These are phyloP conservation scores for Hippocampus barbouri DNA, from an alignment of 2,113 vertebrate species.

Conservation along the genomic window DNA sequence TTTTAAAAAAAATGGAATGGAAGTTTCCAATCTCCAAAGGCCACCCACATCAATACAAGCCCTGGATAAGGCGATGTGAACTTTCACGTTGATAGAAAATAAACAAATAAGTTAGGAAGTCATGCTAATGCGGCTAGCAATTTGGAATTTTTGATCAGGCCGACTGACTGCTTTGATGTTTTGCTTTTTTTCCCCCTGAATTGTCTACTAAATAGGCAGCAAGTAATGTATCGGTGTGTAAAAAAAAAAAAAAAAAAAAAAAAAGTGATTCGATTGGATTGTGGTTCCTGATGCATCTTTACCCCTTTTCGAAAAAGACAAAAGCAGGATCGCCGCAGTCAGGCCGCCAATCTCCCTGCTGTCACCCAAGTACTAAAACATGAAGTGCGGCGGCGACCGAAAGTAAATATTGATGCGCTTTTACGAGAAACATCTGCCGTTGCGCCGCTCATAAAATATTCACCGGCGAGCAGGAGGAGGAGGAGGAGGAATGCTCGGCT, in stretches of 20 bases:
- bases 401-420: slow-evolving; percentile 57
- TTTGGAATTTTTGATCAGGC: not conserved
- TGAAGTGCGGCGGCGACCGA: slow-evolving; percentile 42
- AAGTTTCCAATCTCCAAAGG: no score
- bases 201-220: no score
- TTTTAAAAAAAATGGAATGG: no score
- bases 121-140: not conserved
- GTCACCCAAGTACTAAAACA: slow-evolving; percentile 54
- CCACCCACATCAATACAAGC: no score
- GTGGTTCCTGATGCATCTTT: not conserved
- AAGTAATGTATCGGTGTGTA: no score
- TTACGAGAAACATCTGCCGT: slow-evolving; percentile 59
- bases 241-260: not conserved
- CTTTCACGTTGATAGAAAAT: no score
- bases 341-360: slow-evolving; percentile 17
- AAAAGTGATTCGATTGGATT: not conserved
- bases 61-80: no score
- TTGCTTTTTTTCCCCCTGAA: no score
- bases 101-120: no score
- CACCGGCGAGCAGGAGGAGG: slow-evolving; percentile 37
- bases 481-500: not conserved
- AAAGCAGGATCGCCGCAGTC: slow-evolving; percentile 28
- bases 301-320: slow-evolving; percentile 26
- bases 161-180: no score
- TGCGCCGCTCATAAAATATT: slow-evolving; percentile 62